phyloP scores from a whole-genome alignment of 2,113 vertebrate species.

The Helogale parvula region DNA sequence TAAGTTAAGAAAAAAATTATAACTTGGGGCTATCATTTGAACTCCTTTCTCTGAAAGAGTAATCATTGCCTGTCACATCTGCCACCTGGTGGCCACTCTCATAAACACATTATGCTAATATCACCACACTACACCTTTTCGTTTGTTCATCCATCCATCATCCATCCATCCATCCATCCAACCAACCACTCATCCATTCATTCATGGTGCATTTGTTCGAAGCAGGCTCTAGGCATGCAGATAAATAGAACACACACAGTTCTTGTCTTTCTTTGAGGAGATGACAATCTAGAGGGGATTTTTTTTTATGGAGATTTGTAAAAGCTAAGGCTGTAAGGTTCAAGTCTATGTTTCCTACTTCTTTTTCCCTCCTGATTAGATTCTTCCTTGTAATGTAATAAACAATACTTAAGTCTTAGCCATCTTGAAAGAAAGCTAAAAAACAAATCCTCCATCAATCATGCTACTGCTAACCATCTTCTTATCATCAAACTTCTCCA shows the following conservation, averaged over 20 bases:
- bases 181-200: background rate
- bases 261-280: background rate
- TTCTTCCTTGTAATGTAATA: background rate
- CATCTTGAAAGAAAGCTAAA: background rate
- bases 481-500: background rate
- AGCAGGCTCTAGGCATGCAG: background rate
- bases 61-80: background rate
- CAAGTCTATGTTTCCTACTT: background rate
- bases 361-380: background rate
- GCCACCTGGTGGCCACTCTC: constrained; percentile 70
- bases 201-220: background rate
- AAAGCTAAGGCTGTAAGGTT: background rate
- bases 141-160: background rate
- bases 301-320: background rate
- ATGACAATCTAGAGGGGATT: background rate
- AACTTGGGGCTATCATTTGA: background rate
- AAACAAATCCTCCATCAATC: background rate
- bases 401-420: background rate
- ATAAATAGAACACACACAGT: background rate
- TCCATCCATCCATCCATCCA: background rate
- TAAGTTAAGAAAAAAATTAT: background rate
- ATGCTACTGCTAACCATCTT: background rate
- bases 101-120: background rate
- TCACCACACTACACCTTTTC: background rate
- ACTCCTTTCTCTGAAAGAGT: background rate